phyloP scores from a whole-genome alignment of 35 echinoderm and acorn worm genomes.

The Strongylocentrotus purpuratus region DNA sequence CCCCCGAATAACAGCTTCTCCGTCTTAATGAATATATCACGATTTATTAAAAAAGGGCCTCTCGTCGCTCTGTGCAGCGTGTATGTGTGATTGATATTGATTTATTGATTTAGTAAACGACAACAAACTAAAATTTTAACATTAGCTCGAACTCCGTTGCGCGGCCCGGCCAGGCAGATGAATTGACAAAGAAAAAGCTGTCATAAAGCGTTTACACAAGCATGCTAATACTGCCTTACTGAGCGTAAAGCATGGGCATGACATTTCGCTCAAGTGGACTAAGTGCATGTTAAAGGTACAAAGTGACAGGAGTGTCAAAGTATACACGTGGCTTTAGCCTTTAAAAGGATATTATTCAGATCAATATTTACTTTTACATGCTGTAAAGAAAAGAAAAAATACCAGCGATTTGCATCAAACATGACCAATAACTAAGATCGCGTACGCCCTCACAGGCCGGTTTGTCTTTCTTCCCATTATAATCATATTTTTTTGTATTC shows the following conservation, averaged over 20 bases:
- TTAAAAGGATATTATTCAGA: neutral
- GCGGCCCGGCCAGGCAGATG: neutral
- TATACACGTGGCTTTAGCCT: neutral
- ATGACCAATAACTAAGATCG: neutral
- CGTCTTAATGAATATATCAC: neutral
- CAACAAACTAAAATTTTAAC: neutral
- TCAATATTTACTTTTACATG: neutral
- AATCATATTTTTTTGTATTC: too few relatives aligned
- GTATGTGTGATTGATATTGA: neutral
- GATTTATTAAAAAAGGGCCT: constrained; percentile 1
- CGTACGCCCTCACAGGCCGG: neutral
- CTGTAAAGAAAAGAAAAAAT: neutral
- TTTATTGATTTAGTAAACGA: neutral
- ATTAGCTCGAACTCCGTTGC: neutral
- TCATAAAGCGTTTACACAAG: neutral
- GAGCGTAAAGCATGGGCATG: neutral
- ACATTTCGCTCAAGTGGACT: neutral
- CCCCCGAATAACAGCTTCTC: neutral
- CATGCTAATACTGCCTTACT: neutral
- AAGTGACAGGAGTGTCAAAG: neutral
- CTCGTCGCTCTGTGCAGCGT: neutral
- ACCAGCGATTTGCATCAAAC: neutral
- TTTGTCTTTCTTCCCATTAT: neutral
- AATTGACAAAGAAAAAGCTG: neutral
- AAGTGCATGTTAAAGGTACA: neutral